Evolutionary conservation across 2,797 vertebrate species (phyloP).

Genomic region (Alauda arvensis): DNA sequence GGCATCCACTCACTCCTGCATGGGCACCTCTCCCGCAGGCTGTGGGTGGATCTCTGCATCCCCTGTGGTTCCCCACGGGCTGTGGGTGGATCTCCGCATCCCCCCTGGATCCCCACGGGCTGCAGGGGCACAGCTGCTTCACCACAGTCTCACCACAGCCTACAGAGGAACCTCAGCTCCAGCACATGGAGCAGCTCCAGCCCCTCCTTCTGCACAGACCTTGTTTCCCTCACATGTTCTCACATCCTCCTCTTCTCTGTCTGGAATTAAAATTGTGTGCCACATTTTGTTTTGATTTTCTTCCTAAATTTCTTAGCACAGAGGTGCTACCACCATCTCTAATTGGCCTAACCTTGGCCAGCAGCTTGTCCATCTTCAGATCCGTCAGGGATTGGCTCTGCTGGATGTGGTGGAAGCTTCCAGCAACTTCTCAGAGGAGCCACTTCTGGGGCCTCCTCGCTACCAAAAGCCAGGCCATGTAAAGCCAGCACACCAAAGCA

Average conservation of each 20-base stretch:
- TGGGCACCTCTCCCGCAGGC: not conserved
- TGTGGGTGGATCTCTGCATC: too few species aligned
- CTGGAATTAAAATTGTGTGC: not conserved
- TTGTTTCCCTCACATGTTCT: not conserved
- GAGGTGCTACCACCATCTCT: not conserved
- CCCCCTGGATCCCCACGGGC: accelerated
- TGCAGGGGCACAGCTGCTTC: not conserved
- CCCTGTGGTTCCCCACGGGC: too few species aligned
- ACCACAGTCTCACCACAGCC: accelerated
- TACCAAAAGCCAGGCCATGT: accelerated
- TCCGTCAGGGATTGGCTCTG: not conserved
- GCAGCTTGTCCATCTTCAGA: not conserved
- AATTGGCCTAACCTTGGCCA: not conserved
- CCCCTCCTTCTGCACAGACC: not conserved
- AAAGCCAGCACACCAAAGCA: not conserved
- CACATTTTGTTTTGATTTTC: not conserved
- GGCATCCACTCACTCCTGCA: accelerated
- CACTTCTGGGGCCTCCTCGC: accelerated
- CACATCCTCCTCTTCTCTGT: not conserved
- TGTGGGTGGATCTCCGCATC: too few species aligned
- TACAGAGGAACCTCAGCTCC: accelerated
- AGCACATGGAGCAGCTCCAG: accelerated
- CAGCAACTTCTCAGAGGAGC: not conserved
- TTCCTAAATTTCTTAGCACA: not conserved
- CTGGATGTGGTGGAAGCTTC: accelerated